Conservation (phyloP, 2,797 vertebrate genomes). For the Sebastes nivosus region DNA sequence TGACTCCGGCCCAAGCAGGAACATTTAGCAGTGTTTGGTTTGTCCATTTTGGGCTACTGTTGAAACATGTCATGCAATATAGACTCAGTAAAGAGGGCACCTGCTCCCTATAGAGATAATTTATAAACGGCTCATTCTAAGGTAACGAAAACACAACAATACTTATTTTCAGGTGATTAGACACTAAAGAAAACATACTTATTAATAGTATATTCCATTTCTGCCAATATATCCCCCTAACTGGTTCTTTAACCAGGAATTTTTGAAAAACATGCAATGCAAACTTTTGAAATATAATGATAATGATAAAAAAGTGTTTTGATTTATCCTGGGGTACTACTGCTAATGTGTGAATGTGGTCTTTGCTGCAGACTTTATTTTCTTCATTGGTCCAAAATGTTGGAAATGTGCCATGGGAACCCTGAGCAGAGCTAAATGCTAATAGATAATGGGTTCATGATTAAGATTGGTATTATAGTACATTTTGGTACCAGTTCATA, state of each 20-base stretch:
- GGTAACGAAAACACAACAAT: no score
- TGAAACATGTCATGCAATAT: no score
- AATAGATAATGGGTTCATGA: not conserved
- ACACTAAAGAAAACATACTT: no score
- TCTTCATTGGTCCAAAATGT: not conserved
- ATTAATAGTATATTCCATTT: no score
- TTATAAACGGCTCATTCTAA: no score
- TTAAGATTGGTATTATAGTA: not conserved
- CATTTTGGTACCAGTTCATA: not conserved
- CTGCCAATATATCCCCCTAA: no score
- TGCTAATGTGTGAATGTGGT: not conserved
- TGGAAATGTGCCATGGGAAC: not conserved
- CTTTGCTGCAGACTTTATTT: not conserved
- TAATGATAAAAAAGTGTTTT: not conserved
- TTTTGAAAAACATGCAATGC: not conserved
- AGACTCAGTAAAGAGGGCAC: no score
- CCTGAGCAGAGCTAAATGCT: not conserved
- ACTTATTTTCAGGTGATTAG: no score
- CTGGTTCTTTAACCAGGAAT: not conserved
- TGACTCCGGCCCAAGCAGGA: no score
- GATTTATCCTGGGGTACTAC: not conserved
- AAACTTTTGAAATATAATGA: not conserved
- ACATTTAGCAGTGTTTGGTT: no score
- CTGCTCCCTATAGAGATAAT: no score
- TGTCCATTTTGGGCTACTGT: no score